Conservation (phyloP, 2,888 invertebrate species). For the Hypolimnas misippus region DNA sequence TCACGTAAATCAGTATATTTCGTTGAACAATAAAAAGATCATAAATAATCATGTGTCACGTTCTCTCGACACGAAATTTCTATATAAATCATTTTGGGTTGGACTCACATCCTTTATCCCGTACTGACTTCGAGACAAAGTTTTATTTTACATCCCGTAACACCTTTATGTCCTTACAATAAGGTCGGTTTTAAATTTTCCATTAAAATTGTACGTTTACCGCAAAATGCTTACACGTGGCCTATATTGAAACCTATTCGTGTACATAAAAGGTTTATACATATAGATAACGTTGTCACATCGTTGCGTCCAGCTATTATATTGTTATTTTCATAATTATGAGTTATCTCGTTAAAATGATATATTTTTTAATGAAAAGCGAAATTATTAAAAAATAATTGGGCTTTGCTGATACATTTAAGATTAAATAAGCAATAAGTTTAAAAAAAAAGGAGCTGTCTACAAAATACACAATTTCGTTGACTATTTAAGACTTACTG, state of each 20-base stretch:
- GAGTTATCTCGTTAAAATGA: too few species aligned
- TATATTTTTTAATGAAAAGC: too few species aligned
- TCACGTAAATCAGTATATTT: background rate
- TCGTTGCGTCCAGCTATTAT: background rate
- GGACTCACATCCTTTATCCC: background rate
- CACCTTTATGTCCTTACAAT: too few species aligned
- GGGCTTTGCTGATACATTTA: too few species aligned
- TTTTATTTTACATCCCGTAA: too few species aligned
- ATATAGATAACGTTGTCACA: background rate
- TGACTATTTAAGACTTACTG: too few species aligned
- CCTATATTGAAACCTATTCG: background rate
- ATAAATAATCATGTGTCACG: conserved; percentile 5
- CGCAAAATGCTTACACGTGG: background rate
- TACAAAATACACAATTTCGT: too few species aligned
- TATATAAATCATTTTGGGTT: conserved; percentile 1
- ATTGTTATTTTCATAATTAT: background rate
- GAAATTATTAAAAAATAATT: too few species aligned
- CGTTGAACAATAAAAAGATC: background rate
- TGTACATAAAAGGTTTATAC: background rate
- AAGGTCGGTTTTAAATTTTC: background rate
- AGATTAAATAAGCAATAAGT: too few species aligned
- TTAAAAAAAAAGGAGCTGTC: too few species aligned
- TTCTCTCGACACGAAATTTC: background rate
- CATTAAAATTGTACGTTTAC: background rate
- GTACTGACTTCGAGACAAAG: background rate